These are phyloP conservation scores for Leptoteleia sp. DNA, from an alignment of 1,140 invertebrate species.

Conservation along the genomic window DNA sequence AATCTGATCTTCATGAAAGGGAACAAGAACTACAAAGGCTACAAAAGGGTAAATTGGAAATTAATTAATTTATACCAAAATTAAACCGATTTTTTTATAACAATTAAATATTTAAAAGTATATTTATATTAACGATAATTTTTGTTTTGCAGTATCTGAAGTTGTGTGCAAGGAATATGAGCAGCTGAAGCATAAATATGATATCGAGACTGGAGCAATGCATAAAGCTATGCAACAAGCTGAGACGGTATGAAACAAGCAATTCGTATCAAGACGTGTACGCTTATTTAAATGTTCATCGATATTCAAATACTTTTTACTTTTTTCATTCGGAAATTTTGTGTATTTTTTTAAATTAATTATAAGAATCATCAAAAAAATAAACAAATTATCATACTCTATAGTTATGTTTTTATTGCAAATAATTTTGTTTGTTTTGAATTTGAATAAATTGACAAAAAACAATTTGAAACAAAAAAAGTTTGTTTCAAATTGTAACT, in stretches of 20 bases:
- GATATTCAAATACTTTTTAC: neutral
- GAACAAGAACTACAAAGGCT: slow-evolving; percentile 84
- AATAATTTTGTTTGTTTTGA: too few relatives aligned
- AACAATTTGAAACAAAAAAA: too few relatives aligned
- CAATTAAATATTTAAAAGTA: slow-evolving; percentile 1
- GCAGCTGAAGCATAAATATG: slow-evolving; percentile 86
- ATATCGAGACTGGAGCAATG: slow-evolving; percentile 86
- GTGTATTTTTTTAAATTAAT: too few relatives aligned
- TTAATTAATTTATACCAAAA: too few relatives aligned
- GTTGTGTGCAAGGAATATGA: slow-evolving; percentile 88
- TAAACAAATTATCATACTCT: too few relatives aligned
- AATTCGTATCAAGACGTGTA: neutral
- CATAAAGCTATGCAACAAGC: slow-evolving; percentile 83
- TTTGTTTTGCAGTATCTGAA: slow-evolving; percentile 83
- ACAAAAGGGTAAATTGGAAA: slow-evolving; percentile 77
- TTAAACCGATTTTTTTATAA: neutral
- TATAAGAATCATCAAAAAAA: too few relatives aligned
- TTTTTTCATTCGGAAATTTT: too few relatives aligned
- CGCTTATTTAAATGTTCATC: too few relatives aligned
- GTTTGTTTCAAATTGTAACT: too few relatives aligned
- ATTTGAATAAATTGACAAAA: too few relatives aligned
- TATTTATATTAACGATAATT: too few relatives aligned
- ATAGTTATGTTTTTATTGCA: too few relatives aligned
- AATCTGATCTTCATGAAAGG: slow-evolving; percentile 83
- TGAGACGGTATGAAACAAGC: slow-evolving; percentile 75